These are phyloP conservation scores for Paraplagusia blochii DNA, from an alignment of 2,113 vertebrate species.

Conservation along the genomic window DNA sequence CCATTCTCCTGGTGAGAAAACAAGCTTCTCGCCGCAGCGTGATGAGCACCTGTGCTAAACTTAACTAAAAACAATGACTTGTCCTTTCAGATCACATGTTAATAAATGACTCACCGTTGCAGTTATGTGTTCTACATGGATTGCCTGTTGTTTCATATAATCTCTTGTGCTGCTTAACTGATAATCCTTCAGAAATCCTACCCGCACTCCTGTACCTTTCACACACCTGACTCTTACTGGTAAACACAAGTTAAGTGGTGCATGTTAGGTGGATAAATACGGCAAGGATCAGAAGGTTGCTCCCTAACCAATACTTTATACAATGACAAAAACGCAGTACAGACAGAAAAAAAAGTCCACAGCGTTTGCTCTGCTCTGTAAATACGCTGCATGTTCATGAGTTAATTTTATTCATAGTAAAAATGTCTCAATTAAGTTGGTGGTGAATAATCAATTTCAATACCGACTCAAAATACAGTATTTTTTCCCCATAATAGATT, in stretches of 20 bases:
- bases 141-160: slow-evolving; percentile 16
- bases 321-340: too few relatives aligned
- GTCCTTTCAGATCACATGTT: not conserved
- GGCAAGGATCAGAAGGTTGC: slow-evolving; percentile 28
- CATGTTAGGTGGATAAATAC: slow-evolving; percentile 36
- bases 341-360: slow-evolving; percentile 31
- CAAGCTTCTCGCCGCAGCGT: not conserved
- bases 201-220: slow-evolving; percentile 23
- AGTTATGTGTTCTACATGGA: not conserved
- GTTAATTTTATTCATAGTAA: too few relatives aligned
- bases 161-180: slow-evolving; percentile 31
- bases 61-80: slow-evolving; percentile 9
- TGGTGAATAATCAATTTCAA: too few relatives aligned
- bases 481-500: too few relatives aligned
- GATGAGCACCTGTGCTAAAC: not conserved
- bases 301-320: slow-evolving; percentile 13
- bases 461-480: too few relatives aligned
- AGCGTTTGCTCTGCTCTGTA: too few relatives aligned
- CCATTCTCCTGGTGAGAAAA: slow-evolving; percentile 80
- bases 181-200: slow-evolving; percentile 33
- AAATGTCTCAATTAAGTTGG: too few relatives aligned
- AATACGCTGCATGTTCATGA: too few relatives aligned
- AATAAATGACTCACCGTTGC: not conserved
- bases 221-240: slow-evolving; percentile 41
- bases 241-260: slow-evolving; percentile 56